Evolutionary conservation across 2,797 vertebrate species (phyloP).

Genomic region (Columba guinea): DNA sequence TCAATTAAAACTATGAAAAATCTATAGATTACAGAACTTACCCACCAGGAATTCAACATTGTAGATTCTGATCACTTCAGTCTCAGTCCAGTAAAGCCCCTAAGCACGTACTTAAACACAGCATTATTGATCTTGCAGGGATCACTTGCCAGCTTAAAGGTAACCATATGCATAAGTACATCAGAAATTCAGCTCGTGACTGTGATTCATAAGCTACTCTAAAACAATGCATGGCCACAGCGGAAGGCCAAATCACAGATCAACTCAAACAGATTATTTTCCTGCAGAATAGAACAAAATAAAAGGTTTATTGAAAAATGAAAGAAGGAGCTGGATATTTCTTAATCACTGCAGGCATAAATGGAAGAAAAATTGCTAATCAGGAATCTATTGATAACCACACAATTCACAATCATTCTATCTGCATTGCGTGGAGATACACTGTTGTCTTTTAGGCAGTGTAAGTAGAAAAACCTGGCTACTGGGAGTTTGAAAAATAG

Average conservation of each 20-base stretch:
- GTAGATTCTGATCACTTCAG: background rate
- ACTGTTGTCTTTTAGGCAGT: background rate
- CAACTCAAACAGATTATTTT: background rate
- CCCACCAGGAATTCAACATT: background rate
- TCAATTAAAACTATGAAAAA: background rate
- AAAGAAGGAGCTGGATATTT: background rate
- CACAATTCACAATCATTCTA: background rate
- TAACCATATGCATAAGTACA: background rate
- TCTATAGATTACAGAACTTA: background rate
- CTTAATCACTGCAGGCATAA: background rate
- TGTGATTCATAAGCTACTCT: background rate
- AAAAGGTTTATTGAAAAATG: background rate
- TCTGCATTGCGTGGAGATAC: background rate
- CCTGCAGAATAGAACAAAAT: background rate
- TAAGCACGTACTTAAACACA: background rate
- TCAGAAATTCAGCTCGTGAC: background rate
- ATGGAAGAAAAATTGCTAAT: conserved; percentile 3
- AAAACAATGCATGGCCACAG: background rate
- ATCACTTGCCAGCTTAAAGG: background rate
- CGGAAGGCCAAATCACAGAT: background rate
- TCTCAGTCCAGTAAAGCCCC: background rate
- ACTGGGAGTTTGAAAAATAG: background rate
- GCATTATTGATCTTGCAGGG: background rate
- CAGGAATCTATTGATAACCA: conserved; percentile 17
- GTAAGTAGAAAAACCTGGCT: background rate